Conservation (phyloP, 1,140 invertebrate genomes). For the Phymastichus coffea region DNA sequence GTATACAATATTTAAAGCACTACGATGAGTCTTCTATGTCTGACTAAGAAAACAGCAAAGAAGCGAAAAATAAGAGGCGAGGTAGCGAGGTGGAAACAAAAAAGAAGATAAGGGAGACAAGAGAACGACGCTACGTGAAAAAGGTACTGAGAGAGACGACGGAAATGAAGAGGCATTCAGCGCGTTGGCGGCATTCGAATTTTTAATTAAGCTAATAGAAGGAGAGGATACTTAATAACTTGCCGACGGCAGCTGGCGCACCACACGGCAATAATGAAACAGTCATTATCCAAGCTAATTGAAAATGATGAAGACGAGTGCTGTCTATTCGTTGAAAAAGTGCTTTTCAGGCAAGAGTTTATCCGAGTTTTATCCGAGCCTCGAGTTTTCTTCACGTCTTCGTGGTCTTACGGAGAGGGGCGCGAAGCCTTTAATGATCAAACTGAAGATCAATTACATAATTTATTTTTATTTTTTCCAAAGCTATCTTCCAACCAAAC, state of each 20-base stretch:
- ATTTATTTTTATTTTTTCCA: too few species aligned
- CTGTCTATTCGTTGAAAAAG: too few species aligned
- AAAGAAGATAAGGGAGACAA: conserved; percentile 5
- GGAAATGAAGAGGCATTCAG: conserved; percentile 23
- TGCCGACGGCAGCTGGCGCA: conserved; percentile 2
- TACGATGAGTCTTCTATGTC: neutral
- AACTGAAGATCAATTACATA: too few species aligned
- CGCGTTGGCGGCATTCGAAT: conserved; percentile 30
- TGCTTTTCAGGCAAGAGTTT: too few species aligned
- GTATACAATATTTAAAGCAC: too few species aligned
- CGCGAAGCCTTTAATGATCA: too few species aligned
- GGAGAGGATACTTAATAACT: conserved; percentile 39
- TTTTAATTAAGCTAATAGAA: conserved; percentile 41
- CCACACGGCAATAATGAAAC: neutral
- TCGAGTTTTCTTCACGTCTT: too few species aligned
- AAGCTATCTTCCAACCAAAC: too few species aligned
- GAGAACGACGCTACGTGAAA: neutral
- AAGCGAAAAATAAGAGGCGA: neutral
- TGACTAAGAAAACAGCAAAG: neutral
- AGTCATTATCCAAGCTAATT: conserved; percentile 44
- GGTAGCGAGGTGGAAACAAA: conserved; percentile 1
- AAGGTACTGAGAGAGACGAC: neutral
- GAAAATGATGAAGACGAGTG: conserved; percentile 44
- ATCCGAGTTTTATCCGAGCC: too few species aligned
- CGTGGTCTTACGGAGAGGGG: too few species aligned